A percentile compares a stretch with the other conserved stretches of the same genome.
phyloP scores from a whole-genome alignment of 1,140 invertebrate species.

The Bradysia coprophila region DNA sequence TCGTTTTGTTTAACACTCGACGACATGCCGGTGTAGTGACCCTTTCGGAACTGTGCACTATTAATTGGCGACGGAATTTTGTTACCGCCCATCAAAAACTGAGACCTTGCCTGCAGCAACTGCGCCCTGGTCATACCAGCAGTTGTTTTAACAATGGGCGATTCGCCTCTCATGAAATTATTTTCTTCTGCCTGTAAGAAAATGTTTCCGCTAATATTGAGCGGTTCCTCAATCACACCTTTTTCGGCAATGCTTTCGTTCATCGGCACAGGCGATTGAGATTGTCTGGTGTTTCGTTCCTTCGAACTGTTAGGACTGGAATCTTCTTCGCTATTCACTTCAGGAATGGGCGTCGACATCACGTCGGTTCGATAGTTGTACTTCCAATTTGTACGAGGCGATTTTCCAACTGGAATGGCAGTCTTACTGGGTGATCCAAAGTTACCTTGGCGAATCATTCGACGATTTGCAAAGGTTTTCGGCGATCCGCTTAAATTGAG shows the following conservation, averaged over 20 bases:
- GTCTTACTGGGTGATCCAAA: conserved; percentile 33
- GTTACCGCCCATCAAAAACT: background rate
- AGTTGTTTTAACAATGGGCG: conserved; percentile 11
- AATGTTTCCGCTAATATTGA: conserved; percentile 21
- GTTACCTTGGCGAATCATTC: conserved; percentile 30
- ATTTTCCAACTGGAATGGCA: conserved; percentile 41
- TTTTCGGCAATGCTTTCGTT: conserved; percentile 4
- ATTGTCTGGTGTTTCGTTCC: conserved; percentile 7
- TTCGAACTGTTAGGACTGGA: conserved; percentile 11
- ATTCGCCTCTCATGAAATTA: conserved; percentile 23
- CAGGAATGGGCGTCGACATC: conserved; percentile 66
- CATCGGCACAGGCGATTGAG: conserved; percentile 8
- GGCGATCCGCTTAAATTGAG: conserved; percentile 44
- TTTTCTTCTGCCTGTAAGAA: conserved; percentile 24
- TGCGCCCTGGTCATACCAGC: conserved; percentile 6
- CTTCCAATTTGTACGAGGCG: conserved; percentile 47
- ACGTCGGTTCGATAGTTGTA: conserved; percentile 60
- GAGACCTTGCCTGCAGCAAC: background rate
- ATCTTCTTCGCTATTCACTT: conserved; percentile 57
- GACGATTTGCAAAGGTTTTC: conserved; percentile 39
- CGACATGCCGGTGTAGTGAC: background rate
- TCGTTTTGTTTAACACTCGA: background rate
- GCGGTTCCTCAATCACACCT: conserved; percentile 5
- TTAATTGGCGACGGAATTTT: background rate
- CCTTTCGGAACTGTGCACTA: background rate